Percentiles rank a stretch among this genome's conserved stretches.
Evolutionary conservation across 35 echinoderm and acorn worm genomes (phyloP).

Genomic region (Ophioderma brevispina): DNA sequence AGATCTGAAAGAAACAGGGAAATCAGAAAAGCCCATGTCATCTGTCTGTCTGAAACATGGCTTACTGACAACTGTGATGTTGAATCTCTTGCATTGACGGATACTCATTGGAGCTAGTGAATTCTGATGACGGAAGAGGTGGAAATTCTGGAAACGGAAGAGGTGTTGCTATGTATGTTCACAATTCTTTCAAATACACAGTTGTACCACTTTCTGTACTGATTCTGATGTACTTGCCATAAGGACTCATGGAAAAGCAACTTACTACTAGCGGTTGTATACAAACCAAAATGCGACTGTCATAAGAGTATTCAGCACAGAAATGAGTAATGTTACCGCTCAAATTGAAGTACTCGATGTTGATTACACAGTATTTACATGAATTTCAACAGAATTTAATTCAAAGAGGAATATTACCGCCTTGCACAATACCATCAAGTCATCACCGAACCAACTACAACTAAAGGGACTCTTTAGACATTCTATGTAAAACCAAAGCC

Average conservation of each 20-base stretch:
- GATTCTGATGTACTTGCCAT: not conserved
- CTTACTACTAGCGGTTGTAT: not conserved
- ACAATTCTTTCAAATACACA: not conserved
- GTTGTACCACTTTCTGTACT: not conserved
- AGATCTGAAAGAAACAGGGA: slow-evolving; percentile 33
- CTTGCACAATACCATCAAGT: not conserved
- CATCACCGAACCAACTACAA: slow-evolving; percentile 5
- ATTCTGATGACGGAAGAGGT: not conserved
- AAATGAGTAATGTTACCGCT: not conserved
- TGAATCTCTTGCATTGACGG: not conserved
- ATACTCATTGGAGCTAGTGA: not conserved
- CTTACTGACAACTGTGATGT: not conserved
- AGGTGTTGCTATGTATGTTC: not conserved
- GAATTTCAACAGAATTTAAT: not conserved
- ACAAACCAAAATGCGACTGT: not conserved
- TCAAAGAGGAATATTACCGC: not conserved
- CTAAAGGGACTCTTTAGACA: slow-evolving; percentile 21
- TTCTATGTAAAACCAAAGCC: slow-evolving; percentile 4
- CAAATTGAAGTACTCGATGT: not conserved
- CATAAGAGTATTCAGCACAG: not conserved
- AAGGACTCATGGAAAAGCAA: not conserved
- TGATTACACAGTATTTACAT: not conserved
- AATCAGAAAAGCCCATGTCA: slow-evolving; percentile 32
- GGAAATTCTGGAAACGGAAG: not conserved
- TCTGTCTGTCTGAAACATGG: slow-evolving; percentile 71